Evolutionary conservation across 2,888 invertebrate genomes (phyloP).

Genomic region (Drosophila flavopinicola): DNA sequence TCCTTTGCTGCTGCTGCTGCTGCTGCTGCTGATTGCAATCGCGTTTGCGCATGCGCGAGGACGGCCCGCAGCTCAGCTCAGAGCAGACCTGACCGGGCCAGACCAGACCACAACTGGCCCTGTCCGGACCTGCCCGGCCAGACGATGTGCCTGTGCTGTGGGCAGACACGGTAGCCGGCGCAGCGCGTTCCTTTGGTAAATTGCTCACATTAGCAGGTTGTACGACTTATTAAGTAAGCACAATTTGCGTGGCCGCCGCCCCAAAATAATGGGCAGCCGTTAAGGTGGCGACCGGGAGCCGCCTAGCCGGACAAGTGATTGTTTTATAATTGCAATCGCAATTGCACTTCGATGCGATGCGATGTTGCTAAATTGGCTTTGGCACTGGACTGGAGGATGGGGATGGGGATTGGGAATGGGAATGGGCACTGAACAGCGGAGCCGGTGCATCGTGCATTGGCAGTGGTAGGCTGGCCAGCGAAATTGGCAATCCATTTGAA

Average conservation of each 20-base stretch:
- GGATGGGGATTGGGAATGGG: background rate
- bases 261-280: conserved; percentile 75
- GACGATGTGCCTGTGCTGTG: conserved; percentile 16
- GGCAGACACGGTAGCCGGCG: conserved; percentile 49
- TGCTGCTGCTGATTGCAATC: conserved; percentile 71
- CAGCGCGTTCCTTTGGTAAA: conserved; percentile 81
- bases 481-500: conserved; percentile 83
- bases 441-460: conserved; percentile 14
- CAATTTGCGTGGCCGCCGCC: conserved; percentile 83
- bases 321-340: conserved; percentile 84
- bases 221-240: conserved; percentile 84
- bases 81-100: conserved; percentile 7
- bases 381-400: conserved; percentile 27
- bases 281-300: conserved; percentile 76
- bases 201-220: conserved; percentile 84
- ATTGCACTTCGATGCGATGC: conserved; percentile 67
- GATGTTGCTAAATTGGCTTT: conserved; percentile 65
- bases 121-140: conserved; percentile 13
- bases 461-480: conserved; percentile 67
- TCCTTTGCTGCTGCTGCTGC: conserved; percentile 25
- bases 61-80: conserved; percentile 51
- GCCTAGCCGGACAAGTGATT: conserved; percentile 79
- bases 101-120: background rate
- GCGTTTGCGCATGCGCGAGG: conserved; percentile 68
- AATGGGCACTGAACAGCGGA: too few relatives aligned